Base-by-base conservation (phyloP, 1,140 invertebrate genomes). In the roundworm (Caenorhabditis elegans) region DNA sequence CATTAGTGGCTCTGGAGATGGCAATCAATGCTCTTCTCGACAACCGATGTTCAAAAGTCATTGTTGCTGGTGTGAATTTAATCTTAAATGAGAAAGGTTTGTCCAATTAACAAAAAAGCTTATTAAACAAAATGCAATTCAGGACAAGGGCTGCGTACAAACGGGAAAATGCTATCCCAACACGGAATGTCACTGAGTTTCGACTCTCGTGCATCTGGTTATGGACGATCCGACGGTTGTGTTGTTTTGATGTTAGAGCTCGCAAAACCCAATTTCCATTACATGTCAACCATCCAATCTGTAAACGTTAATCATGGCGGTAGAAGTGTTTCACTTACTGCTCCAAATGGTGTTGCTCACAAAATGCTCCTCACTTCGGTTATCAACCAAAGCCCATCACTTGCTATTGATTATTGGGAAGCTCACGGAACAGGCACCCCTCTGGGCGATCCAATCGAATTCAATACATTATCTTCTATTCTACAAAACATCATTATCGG, bases 101-200 rank as follows among this genome's bases (percentile, higher is more conserved):
- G n/a, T n/a, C n/a, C n/a, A n/a, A n/a, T n/a, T n/a, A n/a, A n/a
- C n/a, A n/a, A n/a, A n/a, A n/a, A n/a, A n/a, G n/a, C n/a, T n/a
- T n/a, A n/a, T n/a, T 43, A 8, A 43, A 5, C 15, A 43, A 15
- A 43, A 43, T 15, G 5, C 39, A 8, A 8, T 39, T 22, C 34
- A 70, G 60, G 92, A 82, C 94, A 96, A 4, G 91, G 96, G 19
- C 95, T 97, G 89, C 97, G 98, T 90, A 94, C 95, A 88, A 93
- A 94, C 43, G 91, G 98, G 3, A 93, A 93, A 85, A 97, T 98
- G 95, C 92, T 98, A 79, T 94, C 95, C 24, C 91, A 92, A 1
- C 94, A 97, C 87, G 96, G 96, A 2, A 93, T 92, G 86, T 98
- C 96, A 90, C 96, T 95, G 90, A 94, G 95, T 11, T 98, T 98